Percentiles rank a stretch among this genome's conserved stretches.
Evolutionary conservation across 2,888 invertebrate genomes (phyloP).

Genomic region (Rhynchonema sp.): DNA sequence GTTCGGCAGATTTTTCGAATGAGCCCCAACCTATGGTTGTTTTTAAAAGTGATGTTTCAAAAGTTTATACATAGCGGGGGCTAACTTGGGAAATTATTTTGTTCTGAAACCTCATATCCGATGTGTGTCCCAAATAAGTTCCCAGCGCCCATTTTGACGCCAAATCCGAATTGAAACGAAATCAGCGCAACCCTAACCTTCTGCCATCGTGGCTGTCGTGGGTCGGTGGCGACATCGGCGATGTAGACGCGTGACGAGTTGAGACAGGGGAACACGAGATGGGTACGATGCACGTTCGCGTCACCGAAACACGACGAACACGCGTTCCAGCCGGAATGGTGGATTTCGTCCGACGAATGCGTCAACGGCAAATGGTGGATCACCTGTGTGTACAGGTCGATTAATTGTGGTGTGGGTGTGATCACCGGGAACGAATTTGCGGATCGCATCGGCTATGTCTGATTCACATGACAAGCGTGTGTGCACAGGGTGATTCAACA

Average conservation of each 20-base stretch:
- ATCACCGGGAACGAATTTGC: background rate
- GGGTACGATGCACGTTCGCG: constrained; percentile 43
- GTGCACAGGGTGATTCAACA: too few relatives aligned
- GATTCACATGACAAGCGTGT: background rate
- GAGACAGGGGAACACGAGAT: constrained; percentile 60
- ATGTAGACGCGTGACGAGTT: constrained; percentile 62
- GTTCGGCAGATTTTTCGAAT: too few relatives aligned
- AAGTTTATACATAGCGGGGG: too few relatives aligned
- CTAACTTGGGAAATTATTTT: too few relatives aligned
- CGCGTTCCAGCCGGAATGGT: constrained; percentile 90
- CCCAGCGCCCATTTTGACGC: too few relatives aligned
- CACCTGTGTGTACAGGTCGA: constrained; percentile 49
- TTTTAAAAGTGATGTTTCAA: too few relatives aligned
- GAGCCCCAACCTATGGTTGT: too few relatives aligned
- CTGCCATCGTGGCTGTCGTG: constrained; percentile 7
- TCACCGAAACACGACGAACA: constrained; percentile 69
- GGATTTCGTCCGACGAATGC: constrained; percentile 61
- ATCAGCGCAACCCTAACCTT: constrained; percentile 12
- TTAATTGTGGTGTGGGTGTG: background rate
- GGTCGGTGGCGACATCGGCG: constrained; percentile 43
- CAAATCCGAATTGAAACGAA: too few relatives aligned
- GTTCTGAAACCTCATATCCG: too few relatives aligned
- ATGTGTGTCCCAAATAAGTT: too few relatives aligned
- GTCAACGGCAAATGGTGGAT: constrained; percentile 64
- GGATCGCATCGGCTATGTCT: background rate